Base-by-base conservation (phyloP, 1,140 invertebrate species). In the Bicyclus anynana region DNA sequence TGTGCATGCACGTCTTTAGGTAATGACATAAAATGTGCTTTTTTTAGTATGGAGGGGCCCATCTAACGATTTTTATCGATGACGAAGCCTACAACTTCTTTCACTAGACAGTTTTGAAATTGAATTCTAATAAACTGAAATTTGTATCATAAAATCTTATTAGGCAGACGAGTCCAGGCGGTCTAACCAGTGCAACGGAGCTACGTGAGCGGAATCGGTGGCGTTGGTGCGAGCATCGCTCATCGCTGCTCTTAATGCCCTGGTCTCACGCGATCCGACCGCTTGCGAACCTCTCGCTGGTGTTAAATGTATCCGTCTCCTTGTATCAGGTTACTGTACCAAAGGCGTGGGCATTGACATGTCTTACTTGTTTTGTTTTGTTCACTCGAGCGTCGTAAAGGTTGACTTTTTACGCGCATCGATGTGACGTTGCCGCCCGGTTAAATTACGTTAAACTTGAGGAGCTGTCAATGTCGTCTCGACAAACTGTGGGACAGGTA, bases 281-380 rank as follows among this genome's bases (percentile, higher is more conserved):
- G 73, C 79, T 80, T 69, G 77, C 80, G 57, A 80, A 82, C 74
- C 79, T 79, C 76, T 77, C 70, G 63, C 48, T 75, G 76, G 81
- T 85, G 81, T 87, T 85, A 87, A 87, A 84, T 80, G 84, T 84
- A 85, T 84, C 77, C 80, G 75, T 71, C 78, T 71, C 69, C 64
- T 77, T 74, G 72, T 83, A 84, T 85, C 82, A 68, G 70, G 82
- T 85, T 87, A 83, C 82, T 69, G 72, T 82, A 79, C 73, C 74
- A 74, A 80, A 87, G 77, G 84, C 84, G 84, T 87, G 84, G 84
- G 84, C 84, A 87, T 87, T 83, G 84, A 87, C 84, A 83, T 83
- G 80, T 78, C 73, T 73, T 70, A 74, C 74, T 80, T 80, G 81
- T 87, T 84, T 87, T 87, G 73, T 85, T 87, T 77, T 81, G 79